Conservation (phyloP, 2,888 invertebrate species). For the Lydus trimaculatus region DNA sequence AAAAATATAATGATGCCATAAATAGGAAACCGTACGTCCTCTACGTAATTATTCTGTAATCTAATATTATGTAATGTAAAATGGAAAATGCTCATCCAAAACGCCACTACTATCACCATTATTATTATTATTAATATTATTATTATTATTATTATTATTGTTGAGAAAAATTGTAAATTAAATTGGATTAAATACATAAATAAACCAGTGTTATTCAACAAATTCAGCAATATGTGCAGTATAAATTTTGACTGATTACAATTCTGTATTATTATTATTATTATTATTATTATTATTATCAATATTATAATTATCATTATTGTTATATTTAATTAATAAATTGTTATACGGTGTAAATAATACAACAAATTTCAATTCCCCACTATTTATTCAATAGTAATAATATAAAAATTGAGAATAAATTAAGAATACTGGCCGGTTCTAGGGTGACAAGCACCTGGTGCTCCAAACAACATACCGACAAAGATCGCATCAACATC, state of each 20-base stretch:
- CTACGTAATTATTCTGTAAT: slow-evolving; percentile 1
- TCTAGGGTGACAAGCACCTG: too few relatives aligned
- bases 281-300: slow-evolving; percentile 21
- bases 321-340: slow-evolving; percentile 33
- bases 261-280: slow-evolving; percentile 4
- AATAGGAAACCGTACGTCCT: slow-evolving; percentile 18
- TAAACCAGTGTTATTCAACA: slow-evolving; percentile 7
- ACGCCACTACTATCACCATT: neutral
- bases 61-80: neutral
- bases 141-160: neutral
- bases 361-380: neutral
- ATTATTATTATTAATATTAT: neutral
- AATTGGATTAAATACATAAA: neutral
- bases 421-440: neutral
- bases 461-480: too few relatives aligned
- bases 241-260: slow-evolving; percentile 26
- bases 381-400: neutral
- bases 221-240: slow-evolving; percentile 30
- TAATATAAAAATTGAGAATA: neutral
- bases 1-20: slow-evolving; percentile 1
- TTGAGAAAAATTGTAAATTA: neutral
- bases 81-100: neutral
- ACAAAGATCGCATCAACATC: too few relatives aligned
- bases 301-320: slow-evolving; percentile 26
- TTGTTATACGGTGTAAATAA: slow-evolving; percentile 30